These are phyloP conservation scores for Onychostruthus taczanowskii DNA, from an alignment of 2,113 vertebrate species.

Conservation along the genomic window DNA sequence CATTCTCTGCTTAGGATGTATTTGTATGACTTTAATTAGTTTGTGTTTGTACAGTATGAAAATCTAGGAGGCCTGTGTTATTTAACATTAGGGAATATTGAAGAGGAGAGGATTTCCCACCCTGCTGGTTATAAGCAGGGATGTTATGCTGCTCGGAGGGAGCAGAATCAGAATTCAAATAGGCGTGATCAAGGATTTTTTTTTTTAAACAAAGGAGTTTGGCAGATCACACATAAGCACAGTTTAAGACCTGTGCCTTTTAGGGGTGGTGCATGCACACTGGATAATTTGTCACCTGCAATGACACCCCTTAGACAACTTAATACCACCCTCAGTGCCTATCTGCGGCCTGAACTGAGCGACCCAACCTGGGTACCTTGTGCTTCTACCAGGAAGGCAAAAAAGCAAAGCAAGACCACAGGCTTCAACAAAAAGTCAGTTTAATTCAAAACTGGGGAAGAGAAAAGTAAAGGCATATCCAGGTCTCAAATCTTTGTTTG, in stretches of 20 bases:
- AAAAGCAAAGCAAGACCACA: neutral
- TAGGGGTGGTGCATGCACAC: neutral
- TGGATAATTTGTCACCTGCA: neutral
- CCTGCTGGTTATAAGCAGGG: neutral
- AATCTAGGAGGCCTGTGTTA: slow-evolving; percentile 11
- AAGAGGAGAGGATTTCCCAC: slow-evolving; percentile 12
- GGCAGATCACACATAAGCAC: neutral
- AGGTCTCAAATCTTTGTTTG: neutral
- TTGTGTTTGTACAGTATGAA: slow-evolving; percentile 48
- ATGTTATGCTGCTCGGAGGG: neutral
- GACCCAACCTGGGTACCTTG: neutral
- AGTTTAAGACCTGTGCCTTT: neutral
- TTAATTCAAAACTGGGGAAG: neutral
- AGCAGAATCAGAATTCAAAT: neutral
- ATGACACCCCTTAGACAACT: neutral
- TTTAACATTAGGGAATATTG: slow-evolving; percentile 8
- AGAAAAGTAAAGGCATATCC: neutral
- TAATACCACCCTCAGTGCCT: neutral
- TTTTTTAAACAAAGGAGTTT: neutral
- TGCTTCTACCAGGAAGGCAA: neutral
- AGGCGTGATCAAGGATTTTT: fast-evolving
- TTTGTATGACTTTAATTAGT: slow-evolving; percentile 55
- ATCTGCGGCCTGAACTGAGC: neutral
- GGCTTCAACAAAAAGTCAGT: neutral
- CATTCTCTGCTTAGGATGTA: slow-evolving; percentile 24